Conservation (phyloP, 2,113 vertebrate species). For the Coreoperca whiteheadi region DNA sequence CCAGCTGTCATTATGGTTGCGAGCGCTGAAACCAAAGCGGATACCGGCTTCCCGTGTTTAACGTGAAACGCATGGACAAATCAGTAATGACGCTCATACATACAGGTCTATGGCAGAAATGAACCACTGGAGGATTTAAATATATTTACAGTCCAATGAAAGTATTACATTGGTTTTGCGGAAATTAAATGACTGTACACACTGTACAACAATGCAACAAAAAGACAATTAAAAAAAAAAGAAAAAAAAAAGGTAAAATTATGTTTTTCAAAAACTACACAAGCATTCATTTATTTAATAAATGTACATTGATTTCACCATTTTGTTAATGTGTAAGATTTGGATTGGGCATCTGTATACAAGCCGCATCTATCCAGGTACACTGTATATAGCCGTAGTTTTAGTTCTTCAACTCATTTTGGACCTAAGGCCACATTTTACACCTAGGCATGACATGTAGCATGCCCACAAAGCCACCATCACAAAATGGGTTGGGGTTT, state of each 20-base stretch:
- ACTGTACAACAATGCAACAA: slow-evolving; percentile 67
- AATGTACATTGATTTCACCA: slow-evolving; percentile 59
- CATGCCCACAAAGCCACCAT: slow-evolving; percentile 13
- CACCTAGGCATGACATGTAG: slow-evolving; percentile 14
- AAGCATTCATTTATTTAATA: slow-evolving; percentile 60
- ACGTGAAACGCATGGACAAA: slow-evolving; percentile 51
- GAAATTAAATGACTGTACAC: slow-evolving; percentile 41
- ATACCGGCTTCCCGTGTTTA: slow-evolving; percentile 22
- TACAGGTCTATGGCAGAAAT: slow-evolving; percentile 57
- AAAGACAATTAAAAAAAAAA: slow-evolving; percentile 37
- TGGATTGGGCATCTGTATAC: slow-evolving; percentile 11
- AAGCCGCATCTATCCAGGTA: slow-evolving; percentile 2
- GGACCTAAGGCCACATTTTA: slow-evolving; percentile 67
- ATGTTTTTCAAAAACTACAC: slow-evolving; percentile 68
- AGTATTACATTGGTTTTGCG: slow-evolving; percentile 21
- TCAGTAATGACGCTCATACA: slow-evolving; percentile 61
- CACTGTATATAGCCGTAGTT: not conserved
- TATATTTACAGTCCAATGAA: slow-evolving; percentile 74
- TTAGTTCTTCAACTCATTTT: not conserved
- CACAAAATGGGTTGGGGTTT: slow-evolving; percentile 27
- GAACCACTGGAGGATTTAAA: slow-evolving; percentile 51
- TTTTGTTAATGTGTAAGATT: slow-evolving; percentile 34
- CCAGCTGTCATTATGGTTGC: not conserved
- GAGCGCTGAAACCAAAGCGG: slow-evolving; percentile 43
- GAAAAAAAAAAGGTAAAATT: slow-evolving; percentile 51